Percentiles rank a stretch among this genome's conserved stretches.
Evolutionary conservation across 2,888 invertebrate species (phyloP).

Genomic region (Thymelicus acteon): DNA sequence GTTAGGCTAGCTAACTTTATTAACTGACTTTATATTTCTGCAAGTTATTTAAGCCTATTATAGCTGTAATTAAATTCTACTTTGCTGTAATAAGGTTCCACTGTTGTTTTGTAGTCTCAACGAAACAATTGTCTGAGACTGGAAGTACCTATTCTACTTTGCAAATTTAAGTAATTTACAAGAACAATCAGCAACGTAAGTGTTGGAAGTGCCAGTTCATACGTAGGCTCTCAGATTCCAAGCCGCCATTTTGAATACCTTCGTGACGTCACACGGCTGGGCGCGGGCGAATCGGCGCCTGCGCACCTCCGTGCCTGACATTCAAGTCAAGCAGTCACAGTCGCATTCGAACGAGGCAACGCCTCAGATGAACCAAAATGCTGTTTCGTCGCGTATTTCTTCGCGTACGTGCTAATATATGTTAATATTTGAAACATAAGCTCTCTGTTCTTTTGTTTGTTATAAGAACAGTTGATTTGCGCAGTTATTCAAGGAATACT

Average conservation of each 20-base stretch:
- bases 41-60: no score
- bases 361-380: conserved; percentile 76
- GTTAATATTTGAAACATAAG: conserved; percentile 58
- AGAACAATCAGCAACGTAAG: conserved; percentile 1
- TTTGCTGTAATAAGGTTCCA: background rate
- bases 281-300: conserved; percentile 73
- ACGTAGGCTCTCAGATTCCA: conserved; percentile 81
- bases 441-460: conserved; percentile 75
- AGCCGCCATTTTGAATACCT: conserved; percentile 83
- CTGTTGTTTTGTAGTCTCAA: background rate
- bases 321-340: conserved; percentile 53
- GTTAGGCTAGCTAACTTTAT: conserved; percentile 25
- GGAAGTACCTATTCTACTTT: background rate
- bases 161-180: background rate
- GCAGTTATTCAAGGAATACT: conserved; percentile 29
- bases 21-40: background rate
- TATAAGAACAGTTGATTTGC: conserved; percentile 78
- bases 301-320: conserved; percentile 60
- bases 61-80: background rate
- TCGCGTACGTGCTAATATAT: conserved; percentile 66
- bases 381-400: conserved; percentile 70
- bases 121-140: background rate
- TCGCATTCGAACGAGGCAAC: conserved; percentile 75
- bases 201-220: conserved; percentile 49
- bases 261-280: conserved; percentile 78